Percentiles rank a stretch among this genome's conserved stretches.
These are phyloP conservation scores for Drosophila sp. DNA, from an alignment of 1,140 invertebrate genomes.

Conservation along the genomic window DNA sequence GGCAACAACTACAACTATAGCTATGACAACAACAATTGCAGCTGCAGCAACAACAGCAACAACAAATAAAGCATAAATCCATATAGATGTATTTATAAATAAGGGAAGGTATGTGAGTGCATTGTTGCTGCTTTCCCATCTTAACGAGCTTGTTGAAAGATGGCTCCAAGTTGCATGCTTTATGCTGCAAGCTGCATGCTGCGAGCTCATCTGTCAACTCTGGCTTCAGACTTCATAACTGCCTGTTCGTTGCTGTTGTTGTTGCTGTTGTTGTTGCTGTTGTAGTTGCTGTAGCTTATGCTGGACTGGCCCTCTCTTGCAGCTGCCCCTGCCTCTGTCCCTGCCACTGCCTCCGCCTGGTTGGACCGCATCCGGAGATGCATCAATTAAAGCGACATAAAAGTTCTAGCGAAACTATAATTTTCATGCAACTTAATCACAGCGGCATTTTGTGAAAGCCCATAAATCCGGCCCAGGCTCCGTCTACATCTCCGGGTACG, in stretches of 20 bases:
- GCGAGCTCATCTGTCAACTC: constrained; percentile 55
- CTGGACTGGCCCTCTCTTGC: not conserved
- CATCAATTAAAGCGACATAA: constrained; percentile 80
- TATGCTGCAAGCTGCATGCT: constrained; percentile 40
- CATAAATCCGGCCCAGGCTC: constrained; percentile 49
- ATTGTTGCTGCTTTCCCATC: constrained; percentile 9
- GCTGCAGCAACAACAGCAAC: not conserved
- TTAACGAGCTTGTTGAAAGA: constrained; percentile 64
- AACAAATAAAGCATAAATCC: constrained; percentile 3
- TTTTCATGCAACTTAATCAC: constrained; percentile 77
- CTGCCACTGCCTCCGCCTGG: not conserved
- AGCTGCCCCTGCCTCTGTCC: not conserved
- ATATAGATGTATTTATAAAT: constrained; percentile 20
- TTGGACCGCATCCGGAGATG: constrained; percentile 63
- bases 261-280: not conserved
- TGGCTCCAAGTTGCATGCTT: constrained; percentile 24
- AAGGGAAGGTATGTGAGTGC: constrained; percentile 16
- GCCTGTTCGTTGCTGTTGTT: not conserved
- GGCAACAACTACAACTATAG: not conserved
- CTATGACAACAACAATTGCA: not conserved
- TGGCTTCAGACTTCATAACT: constrained; percentile 41
- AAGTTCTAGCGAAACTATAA: constrained; percentile 75
- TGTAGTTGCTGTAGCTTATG: not conserved
- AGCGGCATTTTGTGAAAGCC: constrained; percentile 68
- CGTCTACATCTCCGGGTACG: constrained; percentile 1